Base-by-base conservation (phyloP, 2,888 invertebrate genomes). In the Bursaphelenchus okinawaensis region DNA sequence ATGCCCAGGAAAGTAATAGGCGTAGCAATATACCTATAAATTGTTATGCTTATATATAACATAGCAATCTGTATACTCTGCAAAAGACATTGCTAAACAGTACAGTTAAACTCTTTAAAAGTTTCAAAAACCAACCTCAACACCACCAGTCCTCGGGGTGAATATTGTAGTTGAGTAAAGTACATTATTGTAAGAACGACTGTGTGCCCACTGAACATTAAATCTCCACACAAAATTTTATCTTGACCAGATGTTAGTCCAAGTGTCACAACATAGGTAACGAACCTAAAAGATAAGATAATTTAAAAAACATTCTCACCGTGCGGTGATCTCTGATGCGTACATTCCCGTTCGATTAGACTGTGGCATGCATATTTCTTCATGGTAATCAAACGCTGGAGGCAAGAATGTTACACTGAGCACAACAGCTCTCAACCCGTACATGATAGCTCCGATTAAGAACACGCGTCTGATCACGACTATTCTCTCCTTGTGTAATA, bases 1-100 rank as follows among this genome's bases (percentile, higher is more conserved):
- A 82, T 80, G 19, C 82, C 82, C n/a, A 75, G 65, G 66, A 77
- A 81, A 4, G 80, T 81, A 20, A 82, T 72, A 19, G 81, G 81
- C 23, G 77, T 74, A 9, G 79, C 77, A 29, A 80, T 69, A 63
- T 78, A 80, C 52, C 80, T 78, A 56, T 16, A 22, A n/a, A 1
- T 20, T 16, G 12, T 61, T 16, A 26, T 9, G 54, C 12, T 16
- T 62, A 26, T 19, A 4, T 9, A 27, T 20, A 24, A 64, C 20
- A 57, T 52, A 7, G 8, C 8, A 58, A 7, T 12, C 54, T 54
- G 12, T 16, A n/a, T 0, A n/a, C 28, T 7, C 22, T 22, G 19
- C n/a, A 61, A 60, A 66, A 3, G n/a, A 55, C 19, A 20, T n/a
- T 61, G 55, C 55, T 16, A 16, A 54, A 12, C 55, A 9, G 24